A percentile compares a stretch with the other conserved stretches of the same genome.
These are phyloP conservation scores for Heliangelus exortis DNA, from an alignment of 2,797 vertebrate species.

Conservation along the genomic window DNA sequence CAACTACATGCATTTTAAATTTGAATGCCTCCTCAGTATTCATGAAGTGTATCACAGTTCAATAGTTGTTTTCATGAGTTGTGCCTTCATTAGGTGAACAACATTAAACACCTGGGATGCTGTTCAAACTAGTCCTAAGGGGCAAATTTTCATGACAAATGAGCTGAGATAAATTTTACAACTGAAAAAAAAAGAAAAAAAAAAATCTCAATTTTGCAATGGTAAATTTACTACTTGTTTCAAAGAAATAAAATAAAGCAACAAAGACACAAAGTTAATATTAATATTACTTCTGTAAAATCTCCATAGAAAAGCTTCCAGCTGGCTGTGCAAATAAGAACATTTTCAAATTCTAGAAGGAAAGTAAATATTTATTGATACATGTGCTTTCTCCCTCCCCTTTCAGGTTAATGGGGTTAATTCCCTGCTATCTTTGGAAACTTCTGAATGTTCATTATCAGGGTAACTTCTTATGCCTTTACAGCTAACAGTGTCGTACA, in stretches of 20 bases:
- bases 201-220: conserved; percentile 59
- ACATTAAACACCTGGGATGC: conserved; percentile 78
- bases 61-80: conserved; percentile 75
- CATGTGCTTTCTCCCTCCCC: not conserved
- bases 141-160: conserved; percentile 77
- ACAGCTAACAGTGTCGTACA: not conserved
- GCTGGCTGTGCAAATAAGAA: conserved; percentile 19
- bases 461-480: not conserved
- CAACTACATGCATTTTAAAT: conserved; percentile 67
- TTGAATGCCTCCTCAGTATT: conserved; percentile 69
- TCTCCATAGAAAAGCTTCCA: conserved; percentile 15
- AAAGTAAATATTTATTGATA: conserved; percentile 46
- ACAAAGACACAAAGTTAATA: conserved; percentile 72
- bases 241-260: conserved; percentile 66
- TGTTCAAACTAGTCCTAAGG: conserved; percentile 74
- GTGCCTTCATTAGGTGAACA: conserved; percentile 77
- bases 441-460: not conserved
- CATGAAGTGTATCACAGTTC: conserved; percentile 71
- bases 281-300: conserved; percentile 64
- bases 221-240: conserved; percentile 73
- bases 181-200: conserved; percentile 42
- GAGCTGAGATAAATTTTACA: conserved; percentile 74
- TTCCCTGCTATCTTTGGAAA: conserved; percentile 26
- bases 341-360: conserved; percentile 9
- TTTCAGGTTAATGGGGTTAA: conserved; percentile 63